phyloP scores from a whole-genome alignment of 2,888 invertebrate species.

The Papilio demoleus region DNA sequence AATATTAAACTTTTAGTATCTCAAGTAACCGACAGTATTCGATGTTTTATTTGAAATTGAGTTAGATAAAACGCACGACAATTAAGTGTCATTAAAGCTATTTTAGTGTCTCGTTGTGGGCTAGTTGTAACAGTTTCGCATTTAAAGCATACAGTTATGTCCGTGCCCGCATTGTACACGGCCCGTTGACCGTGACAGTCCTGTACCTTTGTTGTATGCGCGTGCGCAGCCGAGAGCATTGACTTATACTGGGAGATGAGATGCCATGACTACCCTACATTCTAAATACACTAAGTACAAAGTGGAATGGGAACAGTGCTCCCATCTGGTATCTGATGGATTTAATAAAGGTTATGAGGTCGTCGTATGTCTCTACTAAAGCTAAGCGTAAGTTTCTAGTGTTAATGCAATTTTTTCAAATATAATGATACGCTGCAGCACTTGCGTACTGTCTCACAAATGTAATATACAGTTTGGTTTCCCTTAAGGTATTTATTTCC shows the following conservation, averaged over 20 bases:
- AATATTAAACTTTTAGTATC: too few relatives aligned
- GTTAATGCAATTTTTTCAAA: not conserved
- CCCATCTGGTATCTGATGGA: not conserved
- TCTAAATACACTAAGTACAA: constrained; percentile 22
- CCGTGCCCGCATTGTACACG: constrained; percentile 52
- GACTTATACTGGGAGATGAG: constrained; percentile 29
- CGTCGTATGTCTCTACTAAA: not conserved
- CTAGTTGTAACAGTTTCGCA: constrained; percentile 9
- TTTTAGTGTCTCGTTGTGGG: not conserved
- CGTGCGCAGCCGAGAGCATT: constrained; percentile 40
- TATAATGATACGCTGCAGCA: not conserved
- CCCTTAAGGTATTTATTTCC: not conserved
- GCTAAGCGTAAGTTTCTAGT: not conserved
- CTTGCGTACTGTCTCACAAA: not conserved
- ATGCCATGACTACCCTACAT: not conserved
- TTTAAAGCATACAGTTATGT: constrained; percentile 26
- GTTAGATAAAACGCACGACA: not conserved
- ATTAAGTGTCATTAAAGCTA: constrained; percentile 8
- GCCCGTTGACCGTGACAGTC: constrained; percentile 64
- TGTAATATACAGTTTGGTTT: too few relatives aligned
- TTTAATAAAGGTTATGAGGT: not conserved
- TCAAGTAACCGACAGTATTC: too few relatives aligned
- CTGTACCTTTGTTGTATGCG: constrained; percentile 59
- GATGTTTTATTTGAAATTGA: not conserved
- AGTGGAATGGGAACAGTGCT: constrained; percentile 31